Evolutionary conservation across 2,113 vertebrate species (phyloP), one percentile per base, ranked within the genome.

Genomic region (Cyprinodon brontotheroides): DNA sequence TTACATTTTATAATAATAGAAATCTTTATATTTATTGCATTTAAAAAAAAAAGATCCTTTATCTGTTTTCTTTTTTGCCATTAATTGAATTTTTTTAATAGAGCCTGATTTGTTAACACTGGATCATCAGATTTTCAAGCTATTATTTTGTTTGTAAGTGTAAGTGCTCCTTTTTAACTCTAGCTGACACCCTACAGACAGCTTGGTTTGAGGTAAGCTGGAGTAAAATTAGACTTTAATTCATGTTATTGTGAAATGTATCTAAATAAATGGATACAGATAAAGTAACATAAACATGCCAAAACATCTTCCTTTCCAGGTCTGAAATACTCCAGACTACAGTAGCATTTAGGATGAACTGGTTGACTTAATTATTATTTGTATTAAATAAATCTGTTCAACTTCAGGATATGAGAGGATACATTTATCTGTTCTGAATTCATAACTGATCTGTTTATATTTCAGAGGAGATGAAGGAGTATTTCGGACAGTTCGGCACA

Each of bases 401-500:
- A 57, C 3, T 17, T 62, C 13, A 62, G 13, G 9, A 38, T 39
- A 39, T 14, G 38, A 17, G 15, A 62, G 1, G 2, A 62, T 38
- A 3, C 14, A 0, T 63, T 13, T 20, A 45, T 63, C 13, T 8
- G 40, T 45, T 11, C n/a, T 65, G 50, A 57, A 57, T 57, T 57
- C 17, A 1, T 7, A 36, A 68, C 15, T 29, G 11, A 11, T 12
- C 47, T 75, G 39, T 75, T 59, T 83, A 4, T 82, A 36, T 86
- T 77, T 1, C 94, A 98, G 97, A 86, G 91, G 96, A 98, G 81
- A 47, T 99, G 74, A 95, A 64, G 89, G 91, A 96, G 36, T 95
- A 99, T 78, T 99, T 98, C 72, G 89, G 89, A 4, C 96, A 97
- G 81, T 99, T 98, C 84, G 97, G 97, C 0, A 10, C 78, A 0